Conservation (phyloP, 1,140 invertebrate species). For the Rhyzopertha dominica region DNA sequence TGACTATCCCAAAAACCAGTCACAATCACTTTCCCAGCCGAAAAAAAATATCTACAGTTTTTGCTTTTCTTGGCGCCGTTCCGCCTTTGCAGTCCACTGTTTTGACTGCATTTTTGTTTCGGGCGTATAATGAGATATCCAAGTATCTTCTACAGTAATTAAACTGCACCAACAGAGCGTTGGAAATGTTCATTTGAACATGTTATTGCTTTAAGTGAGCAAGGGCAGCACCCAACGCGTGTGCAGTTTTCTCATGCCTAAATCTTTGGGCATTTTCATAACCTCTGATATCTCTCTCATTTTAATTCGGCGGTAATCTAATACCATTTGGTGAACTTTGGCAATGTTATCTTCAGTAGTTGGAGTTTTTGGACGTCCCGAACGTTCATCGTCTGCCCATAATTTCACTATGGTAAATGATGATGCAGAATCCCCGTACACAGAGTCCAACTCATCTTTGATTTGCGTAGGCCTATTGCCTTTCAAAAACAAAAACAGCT, state of each 20-base stretch:
- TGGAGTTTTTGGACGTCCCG: slow-evolving; percentile 24
- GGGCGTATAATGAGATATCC: no score
- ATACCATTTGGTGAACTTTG: slow-evolving; percentile 24
- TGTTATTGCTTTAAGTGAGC: no score
- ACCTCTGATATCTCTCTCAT: background rate
- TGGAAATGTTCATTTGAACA: no score
- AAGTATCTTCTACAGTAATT: slow-evolving; percentile 19
- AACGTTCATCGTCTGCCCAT: slow-evolving; percentile 25
- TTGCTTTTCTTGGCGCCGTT: no score
- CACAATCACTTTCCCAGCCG: no score
- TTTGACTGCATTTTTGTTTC: no score
- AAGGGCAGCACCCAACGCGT: no score
- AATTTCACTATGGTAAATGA: slow-evolving; percentile 1
- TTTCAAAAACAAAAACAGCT: slow-evolving; percentile 14
- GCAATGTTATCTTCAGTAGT: slow-evolving; percentile 13
- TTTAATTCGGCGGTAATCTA: slow-evolving; percentile 15
- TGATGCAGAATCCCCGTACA: slow-evolving; percentile 1
- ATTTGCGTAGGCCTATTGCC: slow-evolving; percentile 3
- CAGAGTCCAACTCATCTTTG: slow-evolving; percentile 1
- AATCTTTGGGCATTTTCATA: no score
- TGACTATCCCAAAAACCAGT: no score
- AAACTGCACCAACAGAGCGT: slow-evolving; percentile 37
- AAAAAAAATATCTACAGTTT: no score
- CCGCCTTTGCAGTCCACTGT: no score
- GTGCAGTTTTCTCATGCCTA: no score